Evolutionary conservation across 2,797 vertebrate genomes (phyloP).

Genomic region (Anguilla megastoma): DNA sequence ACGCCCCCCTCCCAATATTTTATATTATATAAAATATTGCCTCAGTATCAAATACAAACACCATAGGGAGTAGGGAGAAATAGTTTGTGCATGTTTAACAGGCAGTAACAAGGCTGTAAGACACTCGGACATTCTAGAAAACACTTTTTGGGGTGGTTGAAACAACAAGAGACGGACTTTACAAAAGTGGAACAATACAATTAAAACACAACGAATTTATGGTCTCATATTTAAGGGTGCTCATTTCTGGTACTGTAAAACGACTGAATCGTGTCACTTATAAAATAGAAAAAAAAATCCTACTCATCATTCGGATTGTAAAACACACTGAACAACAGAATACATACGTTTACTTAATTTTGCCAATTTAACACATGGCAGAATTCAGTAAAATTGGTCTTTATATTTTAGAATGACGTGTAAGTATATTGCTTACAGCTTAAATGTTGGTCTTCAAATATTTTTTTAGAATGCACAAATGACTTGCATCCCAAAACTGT

Average conservation of each 20-base stretch:
- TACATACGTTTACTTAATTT: conserved; percentile 58
- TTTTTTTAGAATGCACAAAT: neutral
- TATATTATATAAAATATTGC: neutral
- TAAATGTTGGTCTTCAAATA: conserved; percentile 22
- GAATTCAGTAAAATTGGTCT: conserved; percentile 49
- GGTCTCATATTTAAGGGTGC: neutral
- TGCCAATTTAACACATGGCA: conserved; percentile 50
- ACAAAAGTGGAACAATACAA: neutral
- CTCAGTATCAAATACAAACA: neutral
- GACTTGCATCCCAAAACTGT: neutral
- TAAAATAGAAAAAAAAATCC: neutral
- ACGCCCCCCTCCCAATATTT: neutral
- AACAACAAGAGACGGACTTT: neutral
- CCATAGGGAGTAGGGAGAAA: neutral
- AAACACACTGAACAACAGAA: conserved; percentile 15
- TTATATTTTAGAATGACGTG: conserved; percentile 47
- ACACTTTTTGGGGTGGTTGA: neutral
- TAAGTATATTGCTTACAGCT: conserved; percentile 62
- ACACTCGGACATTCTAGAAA: neutral
- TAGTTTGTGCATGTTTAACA: neutral
- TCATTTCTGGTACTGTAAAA: neutral
- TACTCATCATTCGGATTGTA: neutral
- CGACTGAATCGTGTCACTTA: neutral
- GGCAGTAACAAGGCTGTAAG: neutral
- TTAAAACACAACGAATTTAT: neutral